Evolutionary conservation across 2,797 vertebrate species (phyloP).

Genomic region (Todus mexicanus): DNA sequence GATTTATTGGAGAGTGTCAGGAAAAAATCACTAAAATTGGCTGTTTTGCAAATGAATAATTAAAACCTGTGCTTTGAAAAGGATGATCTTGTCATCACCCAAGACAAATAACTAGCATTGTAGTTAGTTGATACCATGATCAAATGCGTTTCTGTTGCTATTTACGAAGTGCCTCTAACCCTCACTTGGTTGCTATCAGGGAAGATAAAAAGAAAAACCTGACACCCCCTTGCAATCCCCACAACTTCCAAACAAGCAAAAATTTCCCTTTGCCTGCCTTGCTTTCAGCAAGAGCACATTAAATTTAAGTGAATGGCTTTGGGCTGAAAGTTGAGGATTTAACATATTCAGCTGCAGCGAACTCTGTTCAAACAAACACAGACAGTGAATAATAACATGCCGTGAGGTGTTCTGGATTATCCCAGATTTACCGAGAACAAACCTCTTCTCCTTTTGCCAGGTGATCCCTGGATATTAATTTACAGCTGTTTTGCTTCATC

Average conservation of each 20-base stretch:
- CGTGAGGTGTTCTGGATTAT: background rate
- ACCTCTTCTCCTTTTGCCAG: background rate
- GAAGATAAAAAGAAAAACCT: background rate
- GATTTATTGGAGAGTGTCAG: background rate
- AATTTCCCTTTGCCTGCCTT: background rate
- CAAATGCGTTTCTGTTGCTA: constrained; percentile 26
- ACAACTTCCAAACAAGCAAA: background rate
- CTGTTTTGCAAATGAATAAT: constrained; percentile 9
- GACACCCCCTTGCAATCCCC: background rate
- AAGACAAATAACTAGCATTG: background rate
- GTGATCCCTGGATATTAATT: background rate
- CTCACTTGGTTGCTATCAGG: background rate
- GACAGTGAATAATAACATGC: background rate
- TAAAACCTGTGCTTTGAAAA: constrained; percentile 30
- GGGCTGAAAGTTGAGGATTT: background rate
- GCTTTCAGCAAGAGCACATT: background rate
- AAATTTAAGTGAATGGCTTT: background rate
- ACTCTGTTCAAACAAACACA: background rate
- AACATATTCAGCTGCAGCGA: background rate
- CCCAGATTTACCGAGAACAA: background rate
- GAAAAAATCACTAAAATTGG: background rate
- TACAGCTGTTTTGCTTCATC: background rate
- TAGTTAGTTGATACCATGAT: background rate
- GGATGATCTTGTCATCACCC: background rate
- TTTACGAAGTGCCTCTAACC: background rate